A percentile compares a stretch with the other conserved stretches of the same genome.
These are phyloP conservation scores for Natator depressus DNA, from an alignment of 2,113 vertebrate genomes.

Conservation along the genomic window DNA sequence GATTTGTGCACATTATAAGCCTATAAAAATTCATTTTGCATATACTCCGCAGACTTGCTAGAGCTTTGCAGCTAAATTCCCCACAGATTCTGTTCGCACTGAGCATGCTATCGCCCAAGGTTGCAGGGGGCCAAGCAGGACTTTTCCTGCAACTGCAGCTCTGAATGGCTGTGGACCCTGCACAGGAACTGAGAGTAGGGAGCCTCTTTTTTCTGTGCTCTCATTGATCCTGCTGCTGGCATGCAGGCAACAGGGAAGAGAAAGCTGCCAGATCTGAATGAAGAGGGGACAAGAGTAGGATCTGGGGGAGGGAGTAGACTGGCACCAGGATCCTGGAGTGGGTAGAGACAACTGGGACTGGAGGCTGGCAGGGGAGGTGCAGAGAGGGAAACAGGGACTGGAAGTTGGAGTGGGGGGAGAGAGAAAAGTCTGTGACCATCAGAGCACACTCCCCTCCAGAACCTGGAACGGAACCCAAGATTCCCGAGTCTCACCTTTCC, in stretches of 20 bases:
- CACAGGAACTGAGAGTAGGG: neutral
- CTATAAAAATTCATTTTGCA: neutral
- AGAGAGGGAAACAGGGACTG: neutral
- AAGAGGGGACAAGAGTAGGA: neutral
- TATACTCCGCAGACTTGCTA: neutral
- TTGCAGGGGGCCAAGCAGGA: neutral
- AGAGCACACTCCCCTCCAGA: no score
- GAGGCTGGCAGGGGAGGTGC: neutral
- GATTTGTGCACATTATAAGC: no score
- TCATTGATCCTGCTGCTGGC: neutral
- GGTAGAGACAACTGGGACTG: no score
- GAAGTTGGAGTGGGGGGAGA: neutral
- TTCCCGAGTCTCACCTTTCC: no score
- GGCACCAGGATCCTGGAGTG: neutral
- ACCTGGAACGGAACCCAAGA: no score
- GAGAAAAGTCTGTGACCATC: neutral
- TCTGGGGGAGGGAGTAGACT: neutral
- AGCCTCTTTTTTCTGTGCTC: neutral
- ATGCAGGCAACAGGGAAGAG: neutral
- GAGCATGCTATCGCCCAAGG: neutral
- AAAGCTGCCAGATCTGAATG: no score
- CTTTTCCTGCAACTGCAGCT: neutral
- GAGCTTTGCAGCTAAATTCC: neutral
- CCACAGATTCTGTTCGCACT: neutral
- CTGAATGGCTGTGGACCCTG: neutral